Evolutionary conservation across 2,113 vertebrate genomes (phyloP).

Genomic region (Callorhinus ursinus): DNA sequence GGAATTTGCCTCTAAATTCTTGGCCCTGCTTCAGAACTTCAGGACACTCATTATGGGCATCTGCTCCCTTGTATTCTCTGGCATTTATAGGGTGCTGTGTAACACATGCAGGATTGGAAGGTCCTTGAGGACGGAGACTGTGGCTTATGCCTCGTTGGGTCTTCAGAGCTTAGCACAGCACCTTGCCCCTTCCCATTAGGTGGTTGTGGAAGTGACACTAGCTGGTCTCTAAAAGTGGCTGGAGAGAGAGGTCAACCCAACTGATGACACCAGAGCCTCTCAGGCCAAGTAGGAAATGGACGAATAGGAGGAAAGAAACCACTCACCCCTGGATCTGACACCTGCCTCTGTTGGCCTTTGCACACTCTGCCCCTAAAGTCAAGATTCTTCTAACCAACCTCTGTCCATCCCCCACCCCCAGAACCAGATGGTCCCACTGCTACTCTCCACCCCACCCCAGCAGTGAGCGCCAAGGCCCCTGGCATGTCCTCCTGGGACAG

Average conservation of each 20-base stretch:
- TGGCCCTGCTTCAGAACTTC: background rate
- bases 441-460: background rate
- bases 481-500: background rate
- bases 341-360: background rate
- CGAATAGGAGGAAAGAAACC: constrained; percentile 7
- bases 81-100: background rate
- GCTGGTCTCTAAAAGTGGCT: background rate
- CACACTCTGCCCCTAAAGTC: background rate
- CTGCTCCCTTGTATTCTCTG: background rate
- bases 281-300: background rate
- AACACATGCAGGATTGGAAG: background rate
- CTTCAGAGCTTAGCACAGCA: background rate
- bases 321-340: background rate
- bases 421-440: background rate
- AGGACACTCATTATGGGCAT: background rate
- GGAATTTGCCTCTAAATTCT: constrained; percentile 44
- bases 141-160: constrained; percentile 19
- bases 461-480: background rate
- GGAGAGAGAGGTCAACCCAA: background rate
- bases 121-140: background rate
- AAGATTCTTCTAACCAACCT: background rate
- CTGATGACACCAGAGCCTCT: background rate
- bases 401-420: background rate
- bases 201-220: background rate
- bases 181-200: background rate